Conservation (phyloP, 2,113 vertebrate genomes). For the Nycticorax nycticorax region DNA sequence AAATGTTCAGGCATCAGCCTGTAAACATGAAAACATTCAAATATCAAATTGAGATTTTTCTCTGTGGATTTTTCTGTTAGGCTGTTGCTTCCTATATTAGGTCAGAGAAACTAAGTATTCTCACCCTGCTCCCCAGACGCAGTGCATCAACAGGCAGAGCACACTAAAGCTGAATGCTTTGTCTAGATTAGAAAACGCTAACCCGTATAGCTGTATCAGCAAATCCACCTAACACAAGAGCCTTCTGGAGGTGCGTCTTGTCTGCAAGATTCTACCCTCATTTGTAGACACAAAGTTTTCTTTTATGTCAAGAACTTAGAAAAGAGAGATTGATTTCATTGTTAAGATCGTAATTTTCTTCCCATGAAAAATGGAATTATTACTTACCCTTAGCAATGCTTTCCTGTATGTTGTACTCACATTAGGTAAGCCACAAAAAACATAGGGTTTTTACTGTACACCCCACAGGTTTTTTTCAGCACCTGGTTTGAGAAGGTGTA, state of each 20-base stretch:
- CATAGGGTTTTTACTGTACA: not conserved
- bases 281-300: not conserved
- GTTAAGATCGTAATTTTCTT: not conserved
- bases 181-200: slow-evolving; percentile 8
- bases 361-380: not conserved
- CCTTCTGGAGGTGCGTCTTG: slow-evolving; percentile 28
- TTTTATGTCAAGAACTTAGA: not conserved
- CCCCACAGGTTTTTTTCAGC: not conserved
- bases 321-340: not conserved
- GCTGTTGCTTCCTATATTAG: not conserved
- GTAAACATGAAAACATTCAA: not conserved
- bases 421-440: not conserved
- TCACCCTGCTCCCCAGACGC: not conserved
- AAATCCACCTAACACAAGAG: not conserved
- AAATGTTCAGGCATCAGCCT: not conserved
- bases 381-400: not conserved
- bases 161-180: slow-evolving; percentile 24
- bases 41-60: not conserved
- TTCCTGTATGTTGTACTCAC: not conserved
- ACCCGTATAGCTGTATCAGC: slow-evolving; percentile 32
- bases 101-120: not conserved
- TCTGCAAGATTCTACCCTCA: not conserved
- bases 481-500: not conserved
- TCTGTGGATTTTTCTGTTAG: not conserved
- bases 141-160: slow-evolving; percentile 49